Percentiles rank a stretch among this genome's conserved stretches.
phyloP scores from a whole-genome alignment of 2,888 invertebrate species.

The Tinea semifulvella region DNA sequence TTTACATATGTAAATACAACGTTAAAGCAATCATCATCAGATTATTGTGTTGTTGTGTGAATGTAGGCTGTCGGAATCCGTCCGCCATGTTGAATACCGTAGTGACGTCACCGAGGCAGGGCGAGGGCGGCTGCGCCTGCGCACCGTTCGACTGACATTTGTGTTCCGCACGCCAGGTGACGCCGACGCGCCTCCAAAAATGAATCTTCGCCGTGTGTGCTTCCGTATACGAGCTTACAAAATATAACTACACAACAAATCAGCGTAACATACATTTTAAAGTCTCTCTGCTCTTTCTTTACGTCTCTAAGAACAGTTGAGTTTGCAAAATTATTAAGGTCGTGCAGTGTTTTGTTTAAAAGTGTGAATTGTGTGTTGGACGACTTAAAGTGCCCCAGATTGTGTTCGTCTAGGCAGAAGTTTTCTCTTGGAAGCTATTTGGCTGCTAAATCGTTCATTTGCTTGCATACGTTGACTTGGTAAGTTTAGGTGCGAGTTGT shows the following conservation, averaged over 20 bases:
- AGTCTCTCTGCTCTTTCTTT: constrained; percentile 53
- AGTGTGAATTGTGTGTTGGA: constrained; percentile 46
- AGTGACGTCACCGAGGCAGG: constrained; percentile 59
- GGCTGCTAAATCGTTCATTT: constrained; percentile 44
- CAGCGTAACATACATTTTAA: constrained; percentile 24
- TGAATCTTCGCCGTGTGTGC: constrained; percentile 50
- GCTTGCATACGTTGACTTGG: constrained; percentile 42
- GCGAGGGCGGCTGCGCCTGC: constrained; percentile 39
- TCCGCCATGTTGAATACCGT: constrained; percentile 63
- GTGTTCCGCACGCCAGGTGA: constrained; percentile 53
- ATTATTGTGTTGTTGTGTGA: neutral
- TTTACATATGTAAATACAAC: too few relatives aligned
- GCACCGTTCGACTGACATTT: constrained; percentile 45
- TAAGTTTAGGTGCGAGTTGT: constrained; percentile 31
- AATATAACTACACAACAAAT: constrained; percentile 35
- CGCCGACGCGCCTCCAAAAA: constrained; percentile 50
- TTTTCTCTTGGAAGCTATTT: constrained; percentile 40
- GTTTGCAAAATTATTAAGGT: constrained; percentile 32
- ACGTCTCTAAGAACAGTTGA: constrained; percentile 52
- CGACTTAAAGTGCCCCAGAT: constrained; percentile 45
- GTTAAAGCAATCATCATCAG: neutral
- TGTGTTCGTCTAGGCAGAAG: constrained; percentile 39
- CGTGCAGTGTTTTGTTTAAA: constrained; percentile 51
- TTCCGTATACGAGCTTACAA: constrained; percentile 41
- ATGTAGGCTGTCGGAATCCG: constrained; percentile 61